These are phyloP conservation scores for Oreocharis arfaki DNA, from an alignment of 2,113 vertebrate species.

Conservation along the genomic window DNA sequence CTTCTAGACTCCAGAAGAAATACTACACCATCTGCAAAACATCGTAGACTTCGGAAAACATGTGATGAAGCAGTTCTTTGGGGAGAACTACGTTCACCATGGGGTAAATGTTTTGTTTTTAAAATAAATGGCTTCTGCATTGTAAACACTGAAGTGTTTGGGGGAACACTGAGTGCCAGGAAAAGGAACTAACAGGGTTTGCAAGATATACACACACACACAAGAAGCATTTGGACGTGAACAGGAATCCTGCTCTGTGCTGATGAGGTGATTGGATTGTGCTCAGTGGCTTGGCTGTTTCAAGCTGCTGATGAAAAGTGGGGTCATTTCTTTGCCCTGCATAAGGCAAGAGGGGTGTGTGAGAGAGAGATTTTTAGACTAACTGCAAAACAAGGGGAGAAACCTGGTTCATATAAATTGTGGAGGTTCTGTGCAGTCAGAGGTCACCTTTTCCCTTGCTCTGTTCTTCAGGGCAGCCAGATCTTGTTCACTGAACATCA, in stretches of 20 bases:
- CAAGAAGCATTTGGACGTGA: not conserved
- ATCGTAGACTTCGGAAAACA: constrained; percentile 93
- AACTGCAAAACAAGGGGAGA: not conserved
- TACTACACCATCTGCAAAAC: constrained; percentile 90
- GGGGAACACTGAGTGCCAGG: not conserved
- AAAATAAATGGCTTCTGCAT: not conserved
- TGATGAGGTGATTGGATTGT: not conserved
- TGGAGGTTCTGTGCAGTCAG: not conserved
- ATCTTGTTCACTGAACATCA: not conserved
- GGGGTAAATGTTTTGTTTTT: constrained; percentile 77
- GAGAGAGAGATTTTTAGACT: not conserved
- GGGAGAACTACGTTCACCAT: constrained; percentile 91
- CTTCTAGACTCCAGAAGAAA: constrained; percentile 83
- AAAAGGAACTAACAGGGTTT: not conserved
- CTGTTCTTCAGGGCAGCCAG: not conserved
- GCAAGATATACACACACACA: not conserved
- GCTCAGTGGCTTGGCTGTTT: not conserved
- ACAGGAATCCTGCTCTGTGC: not conserved
- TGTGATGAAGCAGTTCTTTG: constrained; percentile 95
- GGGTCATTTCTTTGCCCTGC: not conserved
- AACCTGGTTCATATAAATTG: not conserved
- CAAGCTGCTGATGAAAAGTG: not conserved
- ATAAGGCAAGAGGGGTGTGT: accelerated
- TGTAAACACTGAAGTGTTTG: not conserved
- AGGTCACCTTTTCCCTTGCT: not conserved